A percentile compares a stretch with the other conserved stretches of the same genome.
Evolutionary conservation across 2,113 vertebrate genomes (phyloP).

Genomic region (Aplodontia rufa): DNA sequence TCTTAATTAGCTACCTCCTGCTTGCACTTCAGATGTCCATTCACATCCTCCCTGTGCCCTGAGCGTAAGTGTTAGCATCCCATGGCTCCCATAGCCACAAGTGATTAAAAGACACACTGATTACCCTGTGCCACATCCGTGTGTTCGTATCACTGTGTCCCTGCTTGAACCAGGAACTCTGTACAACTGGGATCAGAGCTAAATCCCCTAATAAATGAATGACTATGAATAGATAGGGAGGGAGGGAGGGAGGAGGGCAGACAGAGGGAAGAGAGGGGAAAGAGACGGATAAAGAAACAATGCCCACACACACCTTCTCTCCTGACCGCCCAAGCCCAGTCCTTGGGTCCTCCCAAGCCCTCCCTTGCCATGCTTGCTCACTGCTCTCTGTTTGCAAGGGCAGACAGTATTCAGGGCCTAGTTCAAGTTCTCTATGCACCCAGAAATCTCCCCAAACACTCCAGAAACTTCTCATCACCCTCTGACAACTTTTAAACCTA

Average conservation of each 20-base stretch:
- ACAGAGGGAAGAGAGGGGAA: neutral
- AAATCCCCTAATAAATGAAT: neutral
- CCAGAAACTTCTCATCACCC: neutral
- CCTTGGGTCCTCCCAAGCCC: neutral
- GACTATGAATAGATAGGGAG: neutral
- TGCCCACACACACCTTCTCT: neutral
- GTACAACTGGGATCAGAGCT: too few species aligned
- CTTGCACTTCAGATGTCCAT: neutral
- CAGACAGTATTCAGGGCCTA: neutral
- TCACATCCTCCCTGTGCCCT: neutral
- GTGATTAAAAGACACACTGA: neutral
- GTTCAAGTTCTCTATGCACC: neutral
- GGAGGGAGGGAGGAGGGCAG: neutral
- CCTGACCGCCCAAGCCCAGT: neutral
- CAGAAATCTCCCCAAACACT: neutral
- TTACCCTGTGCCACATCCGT: neutral
- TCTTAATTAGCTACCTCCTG: neutral
- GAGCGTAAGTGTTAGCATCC: neutral
- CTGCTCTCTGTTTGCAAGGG: neutral
- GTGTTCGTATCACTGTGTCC: neutral
- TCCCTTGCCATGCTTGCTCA: neutral
- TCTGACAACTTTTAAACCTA: neutral
- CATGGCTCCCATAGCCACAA: neutral
- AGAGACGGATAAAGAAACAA: neutral
- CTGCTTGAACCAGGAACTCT: neutral